Evolutionary conservation across 1,140 invertebrate genomes (phyloP), one percentile per base, ranked within the genome.

Genomic region (Euschistus heros): DNA sequence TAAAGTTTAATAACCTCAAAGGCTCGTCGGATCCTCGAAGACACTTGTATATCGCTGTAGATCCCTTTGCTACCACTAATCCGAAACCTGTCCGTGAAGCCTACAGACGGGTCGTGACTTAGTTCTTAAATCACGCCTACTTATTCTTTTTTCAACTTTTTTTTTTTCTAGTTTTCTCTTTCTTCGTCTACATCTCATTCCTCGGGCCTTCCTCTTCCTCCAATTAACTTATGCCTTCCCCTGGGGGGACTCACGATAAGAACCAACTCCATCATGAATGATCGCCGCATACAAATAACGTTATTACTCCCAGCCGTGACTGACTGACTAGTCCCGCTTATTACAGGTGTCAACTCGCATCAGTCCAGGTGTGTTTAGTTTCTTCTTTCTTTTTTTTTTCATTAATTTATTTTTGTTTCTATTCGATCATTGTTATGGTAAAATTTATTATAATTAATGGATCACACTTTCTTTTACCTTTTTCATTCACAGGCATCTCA

Each of bases 211-310:
- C 26, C 55, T 59, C 24, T 59, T 27, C 24, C 55, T 59, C 55
- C 47, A 50, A 50, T 50, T 50, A 50, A 50, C 47, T 50, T 50
- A 50, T 50, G 47, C 54, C 24, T 24, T 57, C 54, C 20, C 54
- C 54, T 13, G 47, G 10, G 47, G 47, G 10, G 47, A 50, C 47
- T 50, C 47, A 50, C 47, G 47, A 50, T 50, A 50, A 50, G 22
- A 50, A 50, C 47, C n/a, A 50, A 10, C 6, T 14, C 22, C 47
- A 50, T 50, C 47, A 5, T 50, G 47, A 50, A 50, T 50, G 47
- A 50, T 50, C 5, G 22, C 47, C 22, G 47, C 47, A 50, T 50
- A 50, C 47, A 50, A 50, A 50, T 50, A 50, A 50, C 47, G n/a
- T 50, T 50, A 50, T 50, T 50, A 50, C 47, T 6, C 22, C 47